These are phyloP conservation scores for Eolophus roseicapilla DNA, from an alignment of 2,113 vertebrate genomes.

Conservation along the genomic window DNA sequence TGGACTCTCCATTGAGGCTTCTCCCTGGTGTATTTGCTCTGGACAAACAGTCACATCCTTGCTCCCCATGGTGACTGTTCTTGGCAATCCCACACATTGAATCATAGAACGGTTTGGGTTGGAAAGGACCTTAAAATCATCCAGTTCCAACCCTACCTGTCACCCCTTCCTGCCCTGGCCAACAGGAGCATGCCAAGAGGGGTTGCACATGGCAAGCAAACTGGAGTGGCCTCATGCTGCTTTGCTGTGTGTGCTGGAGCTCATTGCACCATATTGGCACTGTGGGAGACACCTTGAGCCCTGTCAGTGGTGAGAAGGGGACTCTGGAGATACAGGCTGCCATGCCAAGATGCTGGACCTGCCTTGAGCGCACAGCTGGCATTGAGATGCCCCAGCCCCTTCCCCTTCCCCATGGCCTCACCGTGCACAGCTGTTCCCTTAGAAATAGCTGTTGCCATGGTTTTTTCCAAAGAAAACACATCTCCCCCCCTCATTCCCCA, in stretches of 20 bases:
- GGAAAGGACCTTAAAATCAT: background rate
- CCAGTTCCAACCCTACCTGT: background rate
- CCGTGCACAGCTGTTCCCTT: slow-evolving; percentile 66
- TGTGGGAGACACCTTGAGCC: background rate
- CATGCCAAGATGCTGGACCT: background rate
- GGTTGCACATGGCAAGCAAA: background rate
- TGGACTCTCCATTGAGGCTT: fast-evolving
- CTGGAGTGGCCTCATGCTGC: background rate
- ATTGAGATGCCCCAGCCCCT: background rate
- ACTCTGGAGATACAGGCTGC: background rate
- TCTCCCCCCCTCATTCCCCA: slow-evolving; percentile 29
- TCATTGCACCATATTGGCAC: fast-evolving
- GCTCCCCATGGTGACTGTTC: fast-evolving
- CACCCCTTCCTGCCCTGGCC: background rate
- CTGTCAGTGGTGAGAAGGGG: background rate
- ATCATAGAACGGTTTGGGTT: background rate
- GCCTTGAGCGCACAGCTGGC: background rate
- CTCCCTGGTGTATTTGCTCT: background rate
- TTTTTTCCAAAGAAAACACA: slow-evolving; percentile 70
- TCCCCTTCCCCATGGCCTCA: slow-evolving; percentile 54
- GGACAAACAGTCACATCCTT: background rate
- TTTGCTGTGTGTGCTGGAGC: background rate
- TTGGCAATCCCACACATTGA: background rate
- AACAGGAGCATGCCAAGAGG: background rate
- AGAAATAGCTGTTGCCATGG: slow-evolving; percentile 78